Conservation (phyloP, 2,888 invertebrate genomes). For the Sinhomidia bicolor region DNA sequence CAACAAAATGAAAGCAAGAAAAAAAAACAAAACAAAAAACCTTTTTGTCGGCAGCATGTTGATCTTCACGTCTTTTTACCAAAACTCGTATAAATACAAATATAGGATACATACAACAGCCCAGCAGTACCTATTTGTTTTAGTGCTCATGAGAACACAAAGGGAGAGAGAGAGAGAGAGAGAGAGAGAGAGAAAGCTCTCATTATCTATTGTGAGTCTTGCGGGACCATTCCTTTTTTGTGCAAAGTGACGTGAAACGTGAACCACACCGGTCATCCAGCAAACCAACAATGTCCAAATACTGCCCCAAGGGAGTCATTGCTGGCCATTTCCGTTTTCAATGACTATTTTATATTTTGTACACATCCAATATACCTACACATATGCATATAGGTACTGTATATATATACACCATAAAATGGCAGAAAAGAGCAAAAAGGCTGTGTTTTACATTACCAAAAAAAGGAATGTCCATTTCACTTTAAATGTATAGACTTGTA, state of each 20-base stretch:
- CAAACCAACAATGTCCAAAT: constrained; percentile 13
- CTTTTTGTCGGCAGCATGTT: no score
- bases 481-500: neutral
- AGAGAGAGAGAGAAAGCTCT: constrained; percentile 62
- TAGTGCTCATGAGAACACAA: neutral
- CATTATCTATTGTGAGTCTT: constrained; percentile 79
- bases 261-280: neutral
- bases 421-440: neutral
- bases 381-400: neutral
- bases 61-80: no score
- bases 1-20: no score
- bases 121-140: neutral
- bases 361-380: constrained; percentile 9
- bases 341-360: constrained; percentile 79
- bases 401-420: no score
- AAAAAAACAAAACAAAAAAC: no score
- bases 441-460: neutral
- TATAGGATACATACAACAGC: no score
- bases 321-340: constrained; percentile 80
- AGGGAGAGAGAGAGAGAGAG: no score
- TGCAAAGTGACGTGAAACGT: no score
- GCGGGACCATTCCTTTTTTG: constrained; percentile 78
- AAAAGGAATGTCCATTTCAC: neutral
- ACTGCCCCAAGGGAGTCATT: constrained; percentile 79
- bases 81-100: no score